Conservation (phyloP, 2,113 vertebrate species). For the Eidolon helvum region DNA sequence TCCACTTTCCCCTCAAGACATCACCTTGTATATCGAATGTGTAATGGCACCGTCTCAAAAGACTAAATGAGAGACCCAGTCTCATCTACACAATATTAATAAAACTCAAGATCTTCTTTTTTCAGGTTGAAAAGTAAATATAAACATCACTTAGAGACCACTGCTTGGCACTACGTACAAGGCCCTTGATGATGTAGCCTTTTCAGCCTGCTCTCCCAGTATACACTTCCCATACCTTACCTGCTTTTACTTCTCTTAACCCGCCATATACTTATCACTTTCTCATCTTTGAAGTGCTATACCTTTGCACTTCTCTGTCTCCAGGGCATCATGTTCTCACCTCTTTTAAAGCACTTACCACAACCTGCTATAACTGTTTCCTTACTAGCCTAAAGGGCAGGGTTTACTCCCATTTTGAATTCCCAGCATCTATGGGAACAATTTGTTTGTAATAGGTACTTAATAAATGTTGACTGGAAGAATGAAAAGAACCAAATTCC, state of each 20-base stretch:
- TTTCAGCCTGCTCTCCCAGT: not conserved
- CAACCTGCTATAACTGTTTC: not conserved
- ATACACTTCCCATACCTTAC: not conserved
- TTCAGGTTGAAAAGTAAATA: conserved; percentile 28
- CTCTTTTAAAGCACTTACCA: conserved; percentile 4
- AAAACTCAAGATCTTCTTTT: not conserved
- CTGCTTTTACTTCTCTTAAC: not conserved
- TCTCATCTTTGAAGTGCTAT: not conserved
- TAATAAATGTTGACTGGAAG: conserved; percentile 48
- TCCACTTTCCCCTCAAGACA: not conserved
- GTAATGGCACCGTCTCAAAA: not conserved
- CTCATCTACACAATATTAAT: not conserved
- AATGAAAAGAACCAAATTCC: conserved; percentile 38
- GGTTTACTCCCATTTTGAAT: not conserved
- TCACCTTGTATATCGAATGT: not conserved
- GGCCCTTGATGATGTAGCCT: not conserved
- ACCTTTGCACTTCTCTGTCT: not conserved
- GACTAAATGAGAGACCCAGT: not conserved
- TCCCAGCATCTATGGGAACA: not conserved
- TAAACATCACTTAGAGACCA: not conserved
- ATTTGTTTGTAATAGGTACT: not conserved
- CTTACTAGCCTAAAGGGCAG: not conserved
- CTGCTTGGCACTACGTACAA: not conserved
- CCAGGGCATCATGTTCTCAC: not conserved
- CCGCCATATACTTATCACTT: not conserved